These are phyloP conservation scores for Syngnathus floridae DNA, from an alignment of 2,113 vertebrate genomes.

Conservation along the genomic window DNA sequence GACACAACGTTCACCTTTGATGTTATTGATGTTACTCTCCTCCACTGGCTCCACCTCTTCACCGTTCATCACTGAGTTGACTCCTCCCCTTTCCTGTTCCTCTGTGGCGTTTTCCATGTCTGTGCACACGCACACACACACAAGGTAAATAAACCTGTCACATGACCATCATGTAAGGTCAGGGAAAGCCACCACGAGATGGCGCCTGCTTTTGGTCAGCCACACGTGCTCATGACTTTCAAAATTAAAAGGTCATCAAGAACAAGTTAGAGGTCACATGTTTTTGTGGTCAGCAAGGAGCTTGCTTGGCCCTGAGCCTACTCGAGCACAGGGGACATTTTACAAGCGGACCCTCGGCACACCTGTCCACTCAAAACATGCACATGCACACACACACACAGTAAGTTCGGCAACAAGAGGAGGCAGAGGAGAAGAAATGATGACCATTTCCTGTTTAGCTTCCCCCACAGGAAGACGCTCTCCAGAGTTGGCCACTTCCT, in stretches of 20 bases:
- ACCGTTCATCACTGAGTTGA: slow-evolving; percentile 6
- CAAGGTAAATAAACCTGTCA: background rate
- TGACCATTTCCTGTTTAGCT: slow-evolving; percentile 53
- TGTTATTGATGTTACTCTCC: slow-evolving; percentile 17
- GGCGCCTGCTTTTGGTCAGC: background rate
- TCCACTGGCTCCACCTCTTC: slow-evolving; percentile 29
- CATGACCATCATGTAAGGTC: background rate
- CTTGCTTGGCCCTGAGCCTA: slow-evolving; percentile 15
- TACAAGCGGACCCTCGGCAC: slow-evolving; percentile 18
- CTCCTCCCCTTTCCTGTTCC: slow-evolving; percentile 33
- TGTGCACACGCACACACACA: slow-evolving; percentile 7
- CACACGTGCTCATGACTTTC: background rate
- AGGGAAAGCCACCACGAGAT: background rate
- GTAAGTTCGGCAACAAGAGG: background rate
- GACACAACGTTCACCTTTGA: slow-evolving; percentile 31
- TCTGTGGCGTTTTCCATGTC: slow-evolving; percentile 52
- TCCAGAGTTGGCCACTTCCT: slow-evolving; percentile 61
- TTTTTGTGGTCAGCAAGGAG: background rate
- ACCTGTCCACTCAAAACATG: background rate
- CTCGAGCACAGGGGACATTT: slow-evolving; percentile 21
- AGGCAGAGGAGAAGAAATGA: slow-evolving; percentile 29
- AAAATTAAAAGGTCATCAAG: background rate
- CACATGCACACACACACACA: background rate
- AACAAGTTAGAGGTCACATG: background rate
- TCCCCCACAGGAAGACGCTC: slow-evolving; percentile 60